Conservation (phyloP, 2,797 vertebrate species). For the Sebastes kiyomatsui region DNA sequence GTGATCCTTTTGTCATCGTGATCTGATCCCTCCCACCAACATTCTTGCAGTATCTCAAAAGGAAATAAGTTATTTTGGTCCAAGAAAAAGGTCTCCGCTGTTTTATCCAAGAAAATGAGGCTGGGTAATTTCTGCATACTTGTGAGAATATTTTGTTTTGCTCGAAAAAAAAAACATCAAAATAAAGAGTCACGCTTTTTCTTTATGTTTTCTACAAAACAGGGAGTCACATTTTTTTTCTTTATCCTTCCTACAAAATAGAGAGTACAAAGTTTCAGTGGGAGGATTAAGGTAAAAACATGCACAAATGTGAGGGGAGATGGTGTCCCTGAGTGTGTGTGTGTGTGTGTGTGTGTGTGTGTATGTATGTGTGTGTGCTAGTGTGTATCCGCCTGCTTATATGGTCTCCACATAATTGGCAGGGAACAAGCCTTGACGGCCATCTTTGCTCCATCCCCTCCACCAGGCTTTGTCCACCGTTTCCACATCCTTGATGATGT, state of each 20-base stretch:
- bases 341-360: constrained; percentile 17
- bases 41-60: constrained; percentile 66
- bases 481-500: constrained; percentile 85
- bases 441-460: constrained; percentile 85
- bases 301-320: constrained; percentile 58
- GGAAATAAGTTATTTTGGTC: constrained; percentile 79
- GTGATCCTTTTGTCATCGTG: constrained; percentile 68
- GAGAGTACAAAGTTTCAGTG: constrained; percentile 64
- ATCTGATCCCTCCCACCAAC: constrained; percentile 60
- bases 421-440: constrained; percentile 84
- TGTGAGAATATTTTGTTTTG: constrained; percentile 60
- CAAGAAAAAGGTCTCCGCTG: constrained; percentile 57
- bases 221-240: constrained; percentile 35
- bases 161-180: constrained; percentile 39
- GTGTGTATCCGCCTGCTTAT: constrained; percentile 53
- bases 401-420: constrained; percentile 86
- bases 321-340: constrained; percentile 72
- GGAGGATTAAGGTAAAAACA: constrained; percentile 65
- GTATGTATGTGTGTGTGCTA: neutral
- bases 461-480: constrained; percentile 86
- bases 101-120: constrained; percentile 65
- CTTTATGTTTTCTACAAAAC: constrained; percentile 49
- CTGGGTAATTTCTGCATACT: constrained; percentile 64
- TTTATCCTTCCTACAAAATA: constrained; percentile 54
- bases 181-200: constrained; percentile 53